Conservation (phyloP, 1,140 invertebrate species). For the Geopemphigus sp. region DNA sequence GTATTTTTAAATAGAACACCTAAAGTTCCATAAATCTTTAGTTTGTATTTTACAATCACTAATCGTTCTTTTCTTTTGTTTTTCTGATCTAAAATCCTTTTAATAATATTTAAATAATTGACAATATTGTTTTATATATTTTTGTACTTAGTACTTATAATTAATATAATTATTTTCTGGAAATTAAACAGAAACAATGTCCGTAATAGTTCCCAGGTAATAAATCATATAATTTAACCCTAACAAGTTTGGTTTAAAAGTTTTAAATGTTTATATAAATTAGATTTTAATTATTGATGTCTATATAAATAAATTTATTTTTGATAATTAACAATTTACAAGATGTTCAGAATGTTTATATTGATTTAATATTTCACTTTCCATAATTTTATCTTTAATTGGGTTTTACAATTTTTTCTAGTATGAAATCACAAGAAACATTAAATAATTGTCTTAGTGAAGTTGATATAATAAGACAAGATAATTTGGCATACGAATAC, state of each 20-base stretch:
- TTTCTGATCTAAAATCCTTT: too few relatives aligned
- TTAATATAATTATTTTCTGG: not conserved
- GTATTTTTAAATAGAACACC: not conserved
- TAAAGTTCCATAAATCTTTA: not conserved
- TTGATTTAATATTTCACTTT: too few relatives aligned
- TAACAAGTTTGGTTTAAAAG: too few relatives aligned
- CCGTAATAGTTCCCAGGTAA: not conserved
- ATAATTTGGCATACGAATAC: constrained; percentile 78
- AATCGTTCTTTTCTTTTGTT: not conserved
- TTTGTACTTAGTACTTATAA: not conserved
- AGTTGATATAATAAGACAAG: constrained; percentile 61
- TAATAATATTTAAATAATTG: too few relatives aligned
- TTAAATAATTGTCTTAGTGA: constrained; percentile 61
- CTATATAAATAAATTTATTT: too few relatives aligned
- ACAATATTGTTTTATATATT: too few relatives aligned
- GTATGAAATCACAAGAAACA: not conserved
- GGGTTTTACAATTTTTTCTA: constrained; percentile 1
- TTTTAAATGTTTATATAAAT: too few relatives aligned
- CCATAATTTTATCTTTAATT: too few relatives aligned
- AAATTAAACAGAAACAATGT: not conserved
- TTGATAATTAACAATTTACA: too few relatives aligned
- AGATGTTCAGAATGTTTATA: too few relatives aligned
- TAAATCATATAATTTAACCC: not conserved
- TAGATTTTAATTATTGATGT: too few relatives aligned
- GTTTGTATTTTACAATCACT: not conserved